phyloP scores from a whole-genome alignment of 2,113 vertebrate species.

The Carlito syrichta region DNA sequence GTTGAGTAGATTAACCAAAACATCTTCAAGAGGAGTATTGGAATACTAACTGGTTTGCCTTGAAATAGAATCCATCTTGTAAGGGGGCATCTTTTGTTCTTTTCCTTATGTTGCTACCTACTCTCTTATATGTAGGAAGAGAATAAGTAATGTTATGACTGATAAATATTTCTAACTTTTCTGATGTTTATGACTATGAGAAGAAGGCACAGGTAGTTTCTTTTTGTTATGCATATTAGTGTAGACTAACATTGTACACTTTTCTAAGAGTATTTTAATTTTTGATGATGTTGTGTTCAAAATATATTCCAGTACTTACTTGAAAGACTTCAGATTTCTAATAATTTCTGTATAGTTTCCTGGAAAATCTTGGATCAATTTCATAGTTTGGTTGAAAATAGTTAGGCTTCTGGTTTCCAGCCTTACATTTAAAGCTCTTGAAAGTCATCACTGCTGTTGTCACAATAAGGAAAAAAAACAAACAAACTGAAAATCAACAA shows the following conservation, averaged over 20 bases:
- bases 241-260: not conserved
- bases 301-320: not conserved
- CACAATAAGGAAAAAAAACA: not conserved
- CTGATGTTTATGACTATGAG: not conserved
- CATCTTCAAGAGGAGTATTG: not conserved
- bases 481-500: not conserved
- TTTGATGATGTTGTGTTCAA: not conserved
- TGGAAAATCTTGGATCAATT: not conserved
- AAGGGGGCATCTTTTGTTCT: not conserved
- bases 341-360: not conserved
- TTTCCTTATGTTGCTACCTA: not conserved
- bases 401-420: not conserved
- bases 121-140: not conserved
- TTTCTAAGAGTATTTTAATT: not conserved
- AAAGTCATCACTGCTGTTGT: not conserved
- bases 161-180: not conserved
- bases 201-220: not conserved
- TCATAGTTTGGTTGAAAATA: not conserved
- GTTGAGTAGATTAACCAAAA: not conserved
- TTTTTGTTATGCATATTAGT: not conserved
- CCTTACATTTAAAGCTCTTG: not conserved
- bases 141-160: not conserved
- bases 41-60: not conserved
- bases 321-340: not conserved
- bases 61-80: too few relatives aligned